Evolutionary conservation across 2,113 vertebrate genomes (phyloP), one percentile per base, ranked within the genome.

Genomic region (Phaethornis superciliosus): DNA sequence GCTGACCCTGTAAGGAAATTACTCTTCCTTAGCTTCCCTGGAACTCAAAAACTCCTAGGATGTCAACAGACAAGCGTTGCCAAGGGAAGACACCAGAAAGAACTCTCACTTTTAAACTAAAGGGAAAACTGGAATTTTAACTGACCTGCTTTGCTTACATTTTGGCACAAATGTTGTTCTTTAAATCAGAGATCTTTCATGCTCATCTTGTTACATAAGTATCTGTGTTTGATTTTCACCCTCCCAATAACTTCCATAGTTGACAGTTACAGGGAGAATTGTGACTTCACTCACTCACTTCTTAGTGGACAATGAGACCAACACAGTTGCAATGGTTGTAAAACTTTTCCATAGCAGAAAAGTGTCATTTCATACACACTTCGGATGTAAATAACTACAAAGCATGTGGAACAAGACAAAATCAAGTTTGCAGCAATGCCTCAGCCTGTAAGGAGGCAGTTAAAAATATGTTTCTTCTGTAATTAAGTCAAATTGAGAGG

Each of bases 381-480:
- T 77, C 49, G 49, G 7, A 58, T 65, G 62, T 65, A 87, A 89
- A 49, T 69, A 71, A 60, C 23, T 52, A 52, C 32, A 82, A 88
- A 65, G 24, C 54, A n/a, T 27, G 58, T 80, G 46, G 51, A 90
- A 82, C 24, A 80, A 88, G 64, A 82, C 51, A 65, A 72, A 76
- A 82, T 46, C 62, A 65, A 78, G 23, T 44, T 85, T 83, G 54
- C 46, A 72, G 15, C 30, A 69, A 62, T 55, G 33, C 20, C 17
- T 90, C 33, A 78, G 56, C 32, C 56, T 75, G 26, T 51, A 68
- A 94, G 32, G 17, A 84, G 33, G 23, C 32, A 86, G 52, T 81
- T 81, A 94, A 81, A 55, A 63, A 69, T 32, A 56, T 21, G 22
- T 81, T 95, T 79, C 44, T 89, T 91, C 54, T n/a, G 37, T 64